Percentiles rank a stretch among this genome's conserved stretches.
Conservation (phyloP, 2,888 invertebrate species). For the Aromia moschata region DNA sequence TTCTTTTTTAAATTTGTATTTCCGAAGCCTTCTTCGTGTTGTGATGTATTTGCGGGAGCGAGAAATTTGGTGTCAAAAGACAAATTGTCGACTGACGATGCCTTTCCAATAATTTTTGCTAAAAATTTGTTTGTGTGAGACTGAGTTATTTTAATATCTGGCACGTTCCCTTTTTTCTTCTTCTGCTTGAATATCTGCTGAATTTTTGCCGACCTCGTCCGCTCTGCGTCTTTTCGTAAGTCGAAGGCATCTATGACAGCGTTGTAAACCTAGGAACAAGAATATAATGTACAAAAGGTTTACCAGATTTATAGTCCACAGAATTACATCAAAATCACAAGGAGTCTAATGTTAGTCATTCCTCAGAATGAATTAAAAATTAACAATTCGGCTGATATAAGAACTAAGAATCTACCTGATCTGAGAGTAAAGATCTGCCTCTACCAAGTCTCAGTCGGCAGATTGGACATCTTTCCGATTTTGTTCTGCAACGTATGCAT, state of each 20-base stretch:
- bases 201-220: constrained; percentile 58
- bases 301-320: no score
- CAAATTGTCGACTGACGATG: constrained; percentile 66
- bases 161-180: constrained; percentile 52
- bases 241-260: constrained; percentile 65
- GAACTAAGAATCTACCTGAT: constrained; percentile 61
- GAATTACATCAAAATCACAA: no score
- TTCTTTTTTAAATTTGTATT: constrained; percentile 53
- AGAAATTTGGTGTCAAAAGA: constrained; percentile 48
- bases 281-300: no score
- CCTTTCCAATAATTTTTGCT: constrained; percentile 63
- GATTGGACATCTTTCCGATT: constrained; percentile 70
- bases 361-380: no score
- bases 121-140: constrained; percentile 65
- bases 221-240: constrained; percentile 59
- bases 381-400: not conserved
- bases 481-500: constrained; percentile 69
- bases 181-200: constrained; percentile 64
- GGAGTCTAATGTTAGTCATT: no score
- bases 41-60: constrained; percentile 31
- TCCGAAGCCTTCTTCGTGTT: constrained; percentile 30
- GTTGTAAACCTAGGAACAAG: constrained; percentile 62
- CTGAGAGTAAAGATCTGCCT: constrained; percentile 66
- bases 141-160: constrained; percentile 60
- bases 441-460: constrained; percentile 68